Conservation (phyloP, 1,140 invertebrate species). For the Phthorimaea operculella region DNA sequence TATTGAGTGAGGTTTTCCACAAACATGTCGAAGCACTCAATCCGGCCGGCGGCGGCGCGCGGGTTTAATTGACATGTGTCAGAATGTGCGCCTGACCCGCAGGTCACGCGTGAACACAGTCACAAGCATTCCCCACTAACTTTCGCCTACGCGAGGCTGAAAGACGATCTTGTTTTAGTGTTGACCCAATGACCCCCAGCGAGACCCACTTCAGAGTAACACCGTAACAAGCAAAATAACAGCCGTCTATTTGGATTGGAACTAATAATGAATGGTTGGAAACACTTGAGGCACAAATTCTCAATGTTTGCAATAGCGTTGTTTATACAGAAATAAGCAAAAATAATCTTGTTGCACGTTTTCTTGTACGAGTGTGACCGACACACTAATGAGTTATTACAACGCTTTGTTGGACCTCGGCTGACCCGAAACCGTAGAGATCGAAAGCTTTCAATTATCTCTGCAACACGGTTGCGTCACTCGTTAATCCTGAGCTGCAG, state of each 20-base stretch:
- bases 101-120: slow-evolving; percentile 60
- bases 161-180: slow-evolving; percentile 28
- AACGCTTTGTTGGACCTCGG: not conserved
- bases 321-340: not conserved
- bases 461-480: not conserved
- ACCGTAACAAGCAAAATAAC: slow-evolving; percentile 5
- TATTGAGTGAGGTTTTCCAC: slow-evolving; percentile 45
- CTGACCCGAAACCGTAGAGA: not conserved
- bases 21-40: slow-evolving; percentile 63
- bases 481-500: slow-evolving; percentile 1
- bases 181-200: slow-evolving; percentile 24
- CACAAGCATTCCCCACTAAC: slow-evolving; percentile 48
- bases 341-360: not conserved
- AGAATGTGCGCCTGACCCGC: slow-evolving; percentile 57
- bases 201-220: slow-evolving; percentile 28
- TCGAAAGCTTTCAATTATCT: slow-evolving; percentile 4
- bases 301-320: not conserved
- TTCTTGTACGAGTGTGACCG: not conserved
- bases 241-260: not conserved
- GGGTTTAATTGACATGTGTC: slow-evolving; percentile 64
- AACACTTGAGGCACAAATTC: not conserved
- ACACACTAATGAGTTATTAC: not conserved
- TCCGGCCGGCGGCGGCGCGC: slow-evolving; percentile 46
- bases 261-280: not conserved
- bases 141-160: slow-evolving; percentile 40